phyloP scores from a whole-genome alignment of 1,140 invertebrate genomes.

The Cepaea nemoralis region DNA sequence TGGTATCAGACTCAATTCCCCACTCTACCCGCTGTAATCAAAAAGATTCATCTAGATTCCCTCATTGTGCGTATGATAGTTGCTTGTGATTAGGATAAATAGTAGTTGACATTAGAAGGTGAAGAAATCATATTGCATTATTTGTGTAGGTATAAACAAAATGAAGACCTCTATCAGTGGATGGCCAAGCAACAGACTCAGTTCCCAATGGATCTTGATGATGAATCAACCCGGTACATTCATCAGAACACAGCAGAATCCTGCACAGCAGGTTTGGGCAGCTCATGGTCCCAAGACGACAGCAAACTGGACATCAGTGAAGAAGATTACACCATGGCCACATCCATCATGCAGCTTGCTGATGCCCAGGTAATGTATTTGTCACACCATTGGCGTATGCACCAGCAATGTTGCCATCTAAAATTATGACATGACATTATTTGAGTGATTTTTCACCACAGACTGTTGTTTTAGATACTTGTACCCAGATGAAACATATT shows the following conservation, averaged over 20 bases:
- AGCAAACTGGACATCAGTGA: constrained; percentile 63
- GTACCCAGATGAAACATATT: too few species aligned
- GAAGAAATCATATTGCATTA: too few species aligned
- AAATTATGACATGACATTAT: not conserved
- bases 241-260: constrained; percentile 52
- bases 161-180: constrained; percentile 90
- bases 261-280: constrained; percentile 58
- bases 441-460: too few species aligned
- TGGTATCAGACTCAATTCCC: too few species aligned
- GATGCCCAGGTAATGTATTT: constrained; percentile 57
- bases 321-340: constrained; percentile 59
- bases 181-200: constrained; percentile 88
- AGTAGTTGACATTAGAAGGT: too few species aligned
- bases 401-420: not conserved
- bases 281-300: constrained; percentile 68
- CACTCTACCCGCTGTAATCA: too few species aligned
- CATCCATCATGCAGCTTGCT: constrained; percentile 67
- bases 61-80: too few species aligned
- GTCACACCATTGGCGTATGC: too few species aligned
- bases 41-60: too few species aligned
- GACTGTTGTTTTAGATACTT: too few species aligned
- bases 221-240: constrained; percentile 11
- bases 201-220: constrained; percentile 40
- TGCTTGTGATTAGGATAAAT: too few species aligned
- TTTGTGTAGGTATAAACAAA: constrained; percentile 53